Percentiles rank a stretch among this genome's conserved stretches.
Conservation (phyloP, 2,797 vertebrate genomes). For the Anabacerthia variegaticeps region DNA sequence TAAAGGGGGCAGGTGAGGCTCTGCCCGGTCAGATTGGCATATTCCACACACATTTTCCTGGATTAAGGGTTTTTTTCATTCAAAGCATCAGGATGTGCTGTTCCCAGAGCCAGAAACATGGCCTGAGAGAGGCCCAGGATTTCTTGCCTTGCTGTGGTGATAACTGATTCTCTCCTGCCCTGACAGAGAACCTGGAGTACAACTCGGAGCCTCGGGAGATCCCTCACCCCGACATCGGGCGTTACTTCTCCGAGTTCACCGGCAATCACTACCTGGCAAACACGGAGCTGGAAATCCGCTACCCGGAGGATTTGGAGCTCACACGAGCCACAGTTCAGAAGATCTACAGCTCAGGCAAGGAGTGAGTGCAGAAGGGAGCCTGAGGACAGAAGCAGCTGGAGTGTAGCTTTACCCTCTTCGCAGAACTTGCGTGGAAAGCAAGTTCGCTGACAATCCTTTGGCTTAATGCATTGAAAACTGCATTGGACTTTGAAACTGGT, state of each 20-base stretch:
- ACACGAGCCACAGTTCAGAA: slow-evolving; percentile 82
- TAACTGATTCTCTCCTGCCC: neutral
- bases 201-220: slow-evolving; percentile 90
- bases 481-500: slow-evolving; percentile 28
- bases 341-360: slow-evolving; percentile 81
- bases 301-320: slow-evolving; percentile 88
- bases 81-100: neutral
- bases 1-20: neutral
- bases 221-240: slow-evolving; percentile 91
- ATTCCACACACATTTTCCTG: neutral
- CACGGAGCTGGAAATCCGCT: slow-evolving; percentile 88
- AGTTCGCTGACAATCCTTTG: slow-evolving; percentile 30
- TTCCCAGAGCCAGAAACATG: neutral
- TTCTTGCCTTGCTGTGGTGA: neutral
- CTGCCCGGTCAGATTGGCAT: fast-evolving
- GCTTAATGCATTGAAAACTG: slow-evolving; percentile 42
- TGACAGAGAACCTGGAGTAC: slow-evolving; percentile 91
- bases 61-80: neutral
- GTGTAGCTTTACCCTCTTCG: slow-evolving; percentile 45
- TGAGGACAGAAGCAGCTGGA: slow-evolving; percentile 31
- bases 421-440: slow-evolving; percentile 27
- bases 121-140: neutral
- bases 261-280: slow-evolving; percentile 89
- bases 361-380: neutral
- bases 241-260: slow-evolving; percentile 92